Evolutionary conservation across 2,888 invertebrate species (phyloP).

Genomic region (Ceriagrion tenellum): DNA sequence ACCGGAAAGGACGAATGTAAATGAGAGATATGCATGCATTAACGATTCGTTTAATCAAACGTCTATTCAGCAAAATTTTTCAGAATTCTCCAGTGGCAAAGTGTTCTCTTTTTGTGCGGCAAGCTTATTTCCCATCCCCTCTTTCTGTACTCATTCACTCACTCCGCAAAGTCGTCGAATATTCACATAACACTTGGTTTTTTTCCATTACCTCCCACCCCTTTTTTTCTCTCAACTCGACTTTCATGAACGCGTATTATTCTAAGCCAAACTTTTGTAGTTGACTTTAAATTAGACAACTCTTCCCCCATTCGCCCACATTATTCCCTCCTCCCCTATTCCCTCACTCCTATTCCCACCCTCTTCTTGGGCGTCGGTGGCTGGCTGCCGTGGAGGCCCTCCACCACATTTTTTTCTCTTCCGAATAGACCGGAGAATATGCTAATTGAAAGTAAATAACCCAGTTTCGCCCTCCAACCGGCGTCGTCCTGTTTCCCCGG

Average conservation of each 20-base stretch:
- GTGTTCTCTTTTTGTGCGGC: neutral
- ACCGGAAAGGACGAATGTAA: neutral
- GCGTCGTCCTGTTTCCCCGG: slow-evolving; percentile 38
- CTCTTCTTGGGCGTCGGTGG: neutral
- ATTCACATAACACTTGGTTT: slow-evolving; percentile 22
- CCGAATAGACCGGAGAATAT: slow-evolving; percentile 49
- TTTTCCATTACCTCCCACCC: neutral
- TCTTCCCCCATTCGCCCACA: neutral
- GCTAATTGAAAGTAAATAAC: slow-evolving; percentile 67
- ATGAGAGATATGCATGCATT: slow-evolving; percentile 25
- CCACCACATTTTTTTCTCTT: neutral
- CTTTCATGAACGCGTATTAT: slow-evolving; percentile 48
- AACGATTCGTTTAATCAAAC: slow-evolving; percentile 28
- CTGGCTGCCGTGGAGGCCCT: neutral
- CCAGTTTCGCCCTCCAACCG: slow-evolving; percentile 39
- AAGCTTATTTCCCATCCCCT: neutral
- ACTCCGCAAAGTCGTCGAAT: neutral
- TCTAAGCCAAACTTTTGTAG: slow-evolving; percentile 62
- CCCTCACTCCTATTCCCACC: neutral
- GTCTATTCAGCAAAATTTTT: slow-evolving; percentile 6
- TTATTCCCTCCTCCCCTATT: neutral
- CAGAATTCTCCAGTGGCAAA: neutral
- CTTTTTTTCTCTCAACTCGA: slow-evolving; percentile 31
- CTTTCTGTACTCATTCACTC: neutral
- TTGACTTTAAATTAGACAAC: slow-evolving; percentile 59